Evolutionary conservation across 2,797 vertebrate species (phyloP).

Genomic region (Graptemys geographica): DNA sequence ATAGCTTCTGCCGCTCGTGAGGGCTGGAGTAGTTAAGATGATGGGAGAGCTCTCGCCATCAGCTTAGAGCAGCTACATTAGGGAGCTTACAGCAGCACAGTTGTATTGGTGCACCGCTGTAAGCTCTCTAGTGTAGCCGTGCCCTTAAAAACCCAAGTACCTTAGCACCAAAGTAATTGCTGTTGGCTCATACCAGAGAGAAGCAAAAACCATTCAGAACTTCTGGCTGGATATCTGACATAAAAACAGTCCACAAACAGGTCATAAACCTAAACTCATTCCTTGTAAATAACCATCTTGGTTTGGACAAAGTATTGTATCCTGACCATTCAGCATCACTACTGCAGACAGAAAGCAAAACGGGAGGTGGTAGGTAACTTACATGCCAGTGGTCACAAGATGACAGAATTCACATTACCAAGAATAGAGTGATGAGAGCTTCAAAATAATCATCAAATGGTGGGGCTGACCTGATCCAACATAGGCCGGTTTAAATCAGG

Average conservation of each 20-base stretch:
- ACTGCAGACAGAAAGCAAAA: conserved; percentile 48
- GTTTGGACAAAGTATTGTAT: conserved; percentile 21
- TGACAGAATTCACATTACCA: neutral
- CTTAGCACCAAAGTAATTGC: neutral
- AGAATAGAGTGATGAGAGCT: neutral
- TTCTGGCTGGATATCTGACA: neutral
- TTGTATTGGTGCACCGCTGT: no score
- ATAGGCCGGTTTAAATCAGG: neutral
- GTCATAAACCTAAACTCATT: neutral
- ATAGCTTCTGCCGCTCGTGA: no score
- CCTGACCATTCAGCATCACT: neutral
- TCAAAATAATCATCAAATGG: neutral
- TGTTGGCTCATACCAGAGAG: neutral
- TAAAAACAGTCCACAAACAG: neutral
- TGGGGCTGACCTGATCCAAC: neutral
- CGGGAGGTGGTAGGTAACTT: conserved; percentile 6
- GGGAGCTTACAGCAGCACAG: no score
- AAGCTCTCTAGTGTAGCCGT: no score
- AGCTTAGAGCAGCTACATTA: no score
- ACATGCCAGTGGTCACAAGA: neutral
- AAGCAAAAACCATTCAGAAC: neutral
- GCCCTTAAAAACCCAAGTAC: neutral
- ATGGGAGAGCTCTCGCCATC: no score
- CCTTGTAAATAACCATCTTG: conserved; percentile 1
- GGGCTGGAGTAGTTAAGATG: no score